Evolutionary conservation across 2,797 vertebrate species (phyloP).

Genomic region (Aselliscus stoliczkanus): DNA sequence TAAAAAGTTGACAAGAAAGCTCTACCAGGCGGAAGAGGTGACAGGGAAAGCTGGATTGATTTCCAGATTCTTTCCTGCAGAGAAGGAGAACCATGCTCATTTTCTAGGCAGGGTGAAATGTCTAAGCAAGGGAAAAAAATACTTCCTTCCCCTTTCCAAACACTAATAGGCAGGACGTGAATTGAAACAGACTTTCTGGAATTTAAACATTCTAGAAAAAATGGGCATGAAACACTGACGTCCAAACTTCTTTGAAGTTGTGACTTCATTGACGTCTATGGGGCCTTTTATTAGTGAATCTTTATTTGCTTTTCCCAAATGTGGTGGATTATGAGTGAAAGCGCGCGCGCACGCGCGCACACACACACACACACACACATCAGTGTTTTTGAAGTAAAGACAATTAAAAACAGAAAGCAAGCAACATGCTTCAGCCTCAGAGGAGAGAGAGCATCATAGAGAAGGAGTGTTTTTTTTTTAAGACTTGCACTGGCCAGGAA

Average conservation of each 20-base stretch:
- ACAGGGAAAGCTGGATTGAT: fast-evolving
- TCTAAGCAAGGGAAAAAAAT: not conserved
- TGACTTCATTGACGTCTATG: too few species aligned
- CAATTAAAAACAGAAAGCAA: not conserved
- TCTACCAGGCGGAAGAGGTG: fast-evolving
- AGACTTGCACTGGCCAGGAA: not conserved
- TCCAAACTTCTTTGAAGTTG: not conserved
- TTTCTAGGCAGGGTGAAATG: not conserved
- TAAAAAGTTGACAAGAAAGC: not conserved
- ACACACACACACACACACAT: fast-evolving
- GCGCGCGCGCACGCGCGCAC: fast-evolving
- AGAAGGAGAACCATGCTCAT: not conserved
- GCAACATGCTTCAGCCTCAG: not conserved
- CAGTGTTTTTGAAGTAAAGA: not conserved
- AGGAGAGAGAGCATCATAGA: not conserved
- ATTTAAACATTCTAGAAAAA: not conserved
- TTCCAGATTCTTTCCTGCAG: not conserved
- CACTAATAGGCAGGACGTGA: not conserved
- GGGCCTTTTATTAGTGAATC: not conserved
- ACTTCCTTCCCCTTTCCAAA: not conserved
- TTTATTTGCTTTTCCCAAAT: not conserved
- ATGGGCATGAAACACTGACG: not conserved
- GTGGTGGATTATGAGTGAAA: not conserved
- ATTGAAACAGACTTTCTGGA: not conserved
- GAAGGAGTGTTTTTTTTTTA: not conserved